Base-by-base conservation (phyloP, 2,113 vertebrate species). In the Pipra filicauda region DNA sequence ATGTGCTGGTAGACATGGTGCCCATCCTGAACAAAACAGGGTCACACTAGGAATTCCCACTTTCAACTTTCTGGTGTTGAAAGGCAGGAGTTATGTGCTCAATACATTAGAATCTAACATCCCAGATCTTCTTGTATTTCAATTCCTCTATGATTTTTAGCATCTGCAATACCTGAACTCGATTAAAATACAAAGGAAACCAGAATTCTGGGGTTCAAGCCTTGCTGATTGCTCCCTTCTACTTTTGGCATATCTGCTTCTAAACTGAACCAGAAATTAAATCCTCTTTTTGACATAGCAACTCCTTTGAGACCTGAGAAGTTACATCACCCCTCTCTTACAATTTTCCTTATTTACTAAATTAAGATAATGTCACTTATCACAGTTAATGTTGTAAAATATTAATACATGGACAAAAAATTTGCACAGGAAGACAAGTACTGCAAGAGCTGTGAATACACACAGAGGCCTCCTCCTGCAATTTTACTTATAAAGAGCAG, bases 1-100 rank as follows among this genome's bases (percentile, higher is more conserved):
- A 31, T 22, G 30, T 21, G 23, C 7, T 49, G 48, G 76, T 17
- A 44, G 46, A 41, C 44, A 48, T 0, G 0, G 9, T 6, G 35
- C 55, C 52, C 5, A 2, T 37, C 4, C 2, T 14, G 43, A 69
- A 39, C n/a, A 48, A 61, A 76, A 55, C 43, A 23, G 9, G 41
- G 27, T 55, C n/a, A 44, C 41, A 7, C 37, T 52, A 51, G 43
- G 55, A 93, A 58, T 24, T 70, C 41, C 37, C 21, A 51, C 51
- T 87, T 84, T 41, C 26, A 75, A 12, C 41, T 67, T 82, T 14
- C 39, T 79, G 15, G 4, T 75, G 35, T 28, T 75, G 66, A 74
- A 94, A 93, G 31, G 12, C 8, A 37, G 55, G 37, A 90, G 14
- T 22, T 83, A 13, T 5, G 1, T 33, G 41, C 28, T 7, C 17